A percentile compares a stretch with the other conserved stretches of the same genome.
phyloP scores from a whole-genome alignment of 2,113 vertebrate genomes.

The Psilopsiagon aymara region DNA sequence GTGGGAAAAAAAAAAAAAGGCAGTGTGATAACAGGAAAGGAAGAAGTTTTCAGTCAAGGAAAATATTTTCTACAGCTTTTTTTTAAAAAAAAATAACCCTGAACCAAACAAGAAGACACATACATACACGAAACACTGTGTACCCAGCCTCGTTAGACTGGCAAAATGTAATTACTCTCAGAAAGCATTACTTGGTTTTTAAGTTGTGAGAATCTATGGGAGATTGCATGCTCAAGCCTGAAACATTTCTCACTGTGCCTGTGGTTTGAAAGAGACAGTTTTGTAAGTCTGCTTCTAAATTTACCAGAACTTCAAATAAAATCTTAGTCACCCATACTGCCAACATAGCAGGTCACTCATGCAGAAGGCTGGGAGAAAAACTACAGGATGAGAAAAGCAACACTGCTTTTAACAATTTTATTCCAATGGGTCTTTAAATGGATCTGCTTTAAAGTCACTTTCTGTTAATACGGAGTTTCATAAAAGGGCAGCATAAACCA shows the following conservation, averaged over 20 bases:
- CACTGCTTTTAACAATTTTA: neutral
- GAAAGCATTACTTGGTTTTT: neutral
- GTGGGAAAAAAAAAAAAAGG: neutral
- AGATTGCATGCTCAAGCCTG: neutral
- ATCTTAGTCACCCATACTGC: neutral
- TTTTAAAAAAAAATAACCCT: neutral
- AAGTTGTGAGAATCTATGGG: neutral
- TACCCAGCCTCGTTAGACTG: neutral
- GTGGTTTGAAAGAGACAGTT: neutral
- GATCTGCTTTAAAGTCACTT: neutral
- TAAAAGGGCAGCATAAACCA: neutral
- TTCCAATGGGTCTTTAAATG: neutral
- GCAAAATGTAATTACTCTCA: neutral
- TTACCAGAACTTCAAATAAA: neutral
- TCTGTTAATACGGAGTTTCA: neutral
- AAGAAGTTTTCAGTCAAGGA: neutral
- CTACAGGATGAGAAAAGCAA: neutral
- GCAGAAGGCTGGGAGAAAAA: neutral
- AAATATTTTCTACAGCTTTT: neutral
- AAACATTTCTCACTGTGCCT: neutral
- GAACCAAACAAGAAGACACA: neutral
- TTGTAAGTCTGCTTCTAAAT: neutral
- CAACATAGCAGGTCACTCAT: neutral
- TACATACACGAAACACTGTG: neutral
- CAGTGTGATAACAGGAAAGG: neutral